A percentile compares a stretch with the other conserved stretches of the same genome.
These are phyloP conservation scores for Bovichtus variegatus DNA, from an alignment of 2,797 vertebrate species.

Conservation along the genomic window DNA sequence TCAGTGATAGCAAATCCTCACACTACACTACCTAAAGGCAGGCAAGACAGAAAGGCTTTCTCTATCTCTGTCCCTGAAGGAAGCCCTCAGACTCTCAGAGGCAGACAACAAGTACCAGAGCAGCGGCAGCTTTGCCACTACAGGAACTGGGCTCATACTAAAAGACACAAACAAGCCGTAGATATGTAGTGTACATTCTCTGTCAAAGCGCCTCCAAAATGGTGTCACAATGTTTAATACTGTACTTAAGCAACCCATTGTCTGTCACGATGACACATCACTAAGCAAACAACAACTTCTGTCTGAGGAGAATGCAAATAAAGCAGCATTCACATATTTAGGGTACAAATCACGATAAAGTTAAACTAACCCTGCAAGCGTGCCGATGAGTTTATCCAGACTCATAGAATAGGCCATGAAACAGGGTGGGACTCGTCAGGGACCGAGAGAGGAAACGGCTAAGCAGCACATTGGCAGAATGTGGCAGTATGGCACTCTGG, in stretches of 20 bases:
- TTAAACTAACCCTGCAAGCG: slow-evolving; percentile 38
- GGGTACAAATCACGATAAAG: slow-evolving; percentile 41
- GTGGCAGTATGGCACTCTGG: slow-evolving; percentile 50
- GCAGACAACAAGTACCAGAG: slow-evolving; percentile 43
- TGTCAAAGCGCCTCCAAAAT: slow-evolving; percentile 11
- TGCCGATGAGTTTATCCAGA: slow-evolving; percentile 51
- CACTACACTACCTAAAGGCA: slow-evolving; percentile 64
- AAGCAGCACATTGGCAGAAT: slow-evolving; percentile 46
- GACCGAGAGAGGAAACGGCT: slow-evolving; percentile 22
- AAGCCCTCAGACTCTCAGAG: slow-evolving; percentile 50
- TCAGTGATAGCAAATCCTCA: slow-evolving; percentile 75
- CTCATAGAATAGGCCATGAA: slow-evolving; percentile 30
- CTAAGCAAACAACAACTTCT: slow-evolving; percentile 46
- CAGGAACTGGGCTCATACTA: slow-evolving; percentile 16
- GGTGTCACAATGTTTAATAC: slow-evolving; percentile 28
- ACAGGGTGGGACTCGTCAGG: slow-evolving; percentile 43
- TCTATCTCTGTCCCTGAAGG: slow-evolving; percentile 63
- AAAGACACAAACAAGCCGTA: slow-evolving; percentile 19
- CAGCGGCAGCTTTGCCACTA: slow-evolving; percentile 24
- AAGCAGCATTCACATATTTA: slow-evolving; percentile 28
- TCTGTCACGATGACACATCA: slow-evolving; percentile 43
- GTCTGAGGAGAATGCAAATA: slow-evolving; percentile 34
- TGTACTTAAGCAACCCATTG: slow-evolving; percentile 30
- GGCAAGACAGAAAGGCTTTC: slow-evolving; percentile 61
- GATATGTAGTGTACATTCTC: slow-evolving; percentile 3